A percentile compares a stretch with the other conserved stretches of the same genome.
These are phyloP conservation scores for Forbesichthys agassizii DNA, from an alignment of 2,113 vertebrate species.

Conservation along the genomic window DNA sequence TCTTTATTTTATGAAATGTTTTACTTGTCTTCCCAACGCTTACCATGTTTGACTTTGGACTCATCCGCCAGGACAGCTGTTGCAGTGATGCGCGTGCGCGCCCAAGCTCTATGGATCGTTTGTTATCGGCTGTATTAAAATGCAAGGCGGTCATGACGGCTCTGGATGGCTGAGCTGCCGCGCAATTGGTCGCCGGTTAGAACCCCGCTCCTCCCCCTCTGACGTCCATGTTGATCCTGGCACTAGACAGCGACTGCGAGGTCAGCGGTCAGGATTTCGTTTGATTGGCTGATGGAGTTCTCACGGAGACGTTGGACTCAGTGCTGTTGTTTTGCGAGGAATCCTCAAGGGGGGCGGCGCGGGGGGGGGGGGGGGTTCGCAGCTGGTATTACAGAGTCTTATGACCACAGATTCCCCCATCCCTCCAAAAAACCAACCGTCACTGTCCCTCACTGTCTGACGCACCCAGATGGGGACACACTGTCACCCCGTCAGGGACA, in stretches of 20 bases:
- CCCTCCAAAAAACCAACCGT: slow-evolving; percentile 20
- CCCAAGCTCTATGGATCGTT: background rate
- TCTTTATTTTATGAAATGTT: slow-evolving; percentile 1
- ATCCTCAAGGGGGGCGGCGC: slow-evolving; percentile 22
- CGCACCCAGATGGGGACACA: slow-evolving; percentile 63
- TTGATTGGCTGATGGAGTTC: slow-evolving; percentile 17
- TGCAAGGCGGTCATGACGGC: background rate
- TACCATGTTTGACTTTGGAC: slow-evolving; percentile 41
- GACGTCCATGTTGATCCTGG: slow-evolving; percentile 58
- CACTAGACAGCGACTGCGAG: slow-evolving; percentile 56
- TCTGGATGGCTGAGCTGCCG: slow-evolving; percentile 4
- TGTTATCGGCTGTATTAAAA: slow-evolving; percentile 1
- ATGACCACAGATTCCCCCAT: slow-evolving; percentile 57
- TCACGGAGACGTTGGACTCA: slow-evolving; percentile 14
- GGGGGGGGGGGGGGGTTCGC: slow-evolving; percentile 52
- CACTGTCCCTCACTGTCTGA: slow-evolving; percentile 29
- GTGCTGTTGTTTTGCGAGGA: slow-evolving; percentile 41
- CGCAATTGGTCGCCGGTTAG: slow-evolving; percentile 13
- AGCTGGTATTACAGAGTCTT: slow-evolving; percentile 53
- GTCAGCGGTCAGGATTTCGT: slow-evolving; percentile 38
- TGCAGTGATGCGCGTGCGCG: background rate
- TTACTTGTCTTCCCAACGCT: slow-evolving; percentile 3
- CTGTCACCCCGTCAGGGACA: slow-evolving; percentile 59
- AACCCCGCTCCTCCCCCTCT: slow-evolving; percentile 16
- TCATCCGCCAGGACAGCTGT: background rate